Base-by-base conservation (phyloP, 2,797 vertebrate species). In the Notolepis coatsorum region DNA sequence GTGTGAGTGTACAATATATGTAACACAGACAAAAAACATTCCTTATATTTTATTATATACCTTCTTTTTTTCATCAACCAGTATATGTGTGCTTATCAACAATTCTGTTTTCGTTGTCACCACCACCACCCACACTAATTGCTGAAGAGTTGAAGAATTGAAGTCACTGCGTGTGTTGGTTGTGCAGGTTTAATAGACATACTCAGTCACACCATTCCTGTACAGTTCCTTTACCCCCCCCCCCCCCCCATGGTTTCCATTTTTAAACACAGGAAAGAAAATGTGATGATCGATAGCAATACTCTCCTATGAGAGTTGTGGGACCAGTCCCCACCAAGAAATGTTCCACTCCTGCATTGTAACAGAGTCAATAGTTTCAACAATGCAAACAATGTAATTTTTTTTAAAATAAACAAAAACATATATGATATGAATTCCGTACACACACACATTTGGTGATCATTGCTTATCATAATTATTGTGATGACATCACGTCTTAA, bases 21-120 rank as follows among this genome's bases (percentile, higher is more conserved):
- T 53, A 37, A 42, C 5, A 43, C 41, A 33, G 2, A 53, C 37
- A 65, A 27, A 75, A 73, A 69, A 45, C 20, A 38, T 80, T 85
- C 37, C 68, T 89, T 68, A 82, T 74, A 77, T 82, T 93, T 94
- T 92, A 90, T 92, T 93, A 85, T 78, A 89, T 91, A 90, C 77
- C 77, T 75, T 89, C 77, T 75, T 89, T 86, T 85, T 73, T 54
- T 89, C 89, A 88, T 89, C 80, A 90, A 89, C 89, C 90, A 92
- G 84, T 89, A 88, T 89, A 88, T 70, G 83, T 93, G 91, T 93
- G 92, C 93, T 94, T 92, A 87, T 91, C 72, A 57, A 90, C 86
- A 88, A 79, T 81, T 65, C 62, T 53, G 43, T 71, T 79, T 68
- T 70, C 66, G 64, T 20, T 1, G 9, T 71, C 52, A 47, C 68